Conservation (phyloP, 2,113 vertebrate species). For the Arvicanthis niloticus region DNA sequence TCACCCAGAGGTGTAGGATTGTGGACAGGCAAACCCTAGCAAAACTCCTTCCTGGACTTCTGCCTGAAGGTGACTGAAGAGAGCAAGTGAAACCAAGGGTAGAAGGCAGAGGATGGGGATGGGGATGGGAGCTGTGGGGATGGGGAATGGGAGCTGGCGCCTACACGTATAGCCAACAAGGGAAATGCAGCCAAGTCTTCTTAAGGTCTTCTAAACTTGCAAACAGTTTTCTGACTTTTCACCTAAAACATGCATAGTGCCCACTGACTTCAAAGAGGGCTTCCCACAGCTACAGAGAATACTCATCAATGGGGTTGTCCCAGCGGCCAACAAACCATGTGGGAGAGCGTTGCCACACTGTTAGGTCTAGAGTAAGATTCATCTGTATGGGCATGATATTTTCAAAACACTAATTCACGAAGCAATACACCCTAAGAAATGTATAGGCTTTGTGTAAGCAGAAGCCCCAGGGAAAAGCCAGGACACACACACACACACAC, state of each 20-base stretch:
- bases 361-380: neutral
- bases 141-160: neutral
- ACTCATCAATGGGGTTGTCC: slow-evolving; percentile 3
- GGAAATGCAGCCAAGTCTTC: slow-evolving; percentile 33
- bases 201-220: slow-evolving; percentile 9
- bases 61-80: neutral
- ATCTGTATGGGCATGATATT: neutral
- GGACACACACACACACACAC: neutral
- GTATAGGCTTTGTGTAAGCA: neutral
- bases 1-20: neutral
- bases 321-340: slow-evolving; percentile 20
- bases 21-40: neutral
- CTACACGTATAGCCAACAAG: slow-evolving; percentile 19
- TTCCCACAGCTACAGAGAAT: neutral
- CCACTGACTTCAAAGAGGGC: slow-evolving; percentile 46
- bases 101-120: neutral
- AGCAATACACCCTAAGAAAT: slow-evolving; percentile 33
- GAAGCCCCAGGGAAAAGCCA: neutral
- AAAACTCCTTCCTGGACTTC: neutral
- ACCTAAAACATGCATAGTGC: neutral
- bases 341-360: neutral
- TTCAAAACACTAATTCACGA: slow-evolving; percentile 57
- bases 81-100: neutral
- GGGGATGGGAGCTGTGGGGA: neutral
- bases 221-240: slow-evolving; percentile 37